Evolutionary conservation across 1,140 invertebrate genomes (phyloP).

Genomic region (Psilanteris sp.): DNA sequence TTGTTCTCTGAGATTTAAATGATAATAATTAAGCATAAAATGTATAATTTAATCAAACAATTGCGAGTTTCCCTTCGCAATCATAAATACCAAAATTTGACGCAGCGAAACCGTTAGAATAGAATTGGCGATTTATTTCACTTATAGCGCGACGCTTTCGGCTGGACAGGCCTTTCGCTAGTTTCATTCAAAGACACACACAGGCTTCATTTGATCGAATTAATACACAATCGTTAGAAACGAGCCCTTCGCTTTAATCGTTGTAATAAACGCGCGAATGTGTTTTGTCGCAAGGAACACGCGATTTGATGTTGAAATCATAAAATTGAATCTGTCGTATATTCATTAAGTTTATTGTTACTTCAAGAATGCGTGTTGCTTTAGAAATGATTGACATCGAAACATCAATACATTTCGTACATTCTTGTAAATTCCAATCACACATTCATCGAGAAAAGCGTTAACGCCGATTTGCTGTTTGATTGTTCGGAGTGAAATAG

Average conservation of each 20-base stretch:
- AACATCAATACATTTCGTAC: neutral
- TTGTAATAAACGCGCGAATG: slow-evolving; percentile 2
- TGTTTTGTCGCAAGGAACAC: neutral
- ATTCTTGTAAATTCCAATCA: neutral
- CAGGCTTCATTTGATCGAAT: slow-evolving; percentile 16
- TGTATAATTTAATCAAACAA: no score
- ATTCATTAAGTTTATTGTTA: slow-evolving; percentile 3
- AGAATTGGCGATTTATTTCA: no score
- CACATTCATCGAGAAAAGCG: neutral
- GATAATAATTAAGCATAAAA: no score
- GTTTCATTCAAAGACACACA: slow-evolving; percentile 17
- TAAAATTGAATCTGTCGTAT: neutral
- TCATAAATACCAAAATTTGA: no score
- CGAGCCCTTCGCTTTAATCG: slow-evolving; percentile 22
- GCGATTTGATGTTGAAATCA: slow-evolving; percentile 11
- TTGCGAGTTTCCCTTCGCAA: no score
- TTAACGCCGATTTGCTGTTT: neutral
- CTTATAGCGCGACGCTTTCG: neutral
- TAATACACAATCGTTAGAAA: slow-evolving; percentile 5
- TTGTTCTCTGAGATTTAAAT: no score
- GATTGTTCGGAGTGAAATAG: no score
- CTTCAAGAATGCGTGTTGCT: neutral
- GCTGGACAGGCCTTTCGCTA: slow-evolving; percentile 3
- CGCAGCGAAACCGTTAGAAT: no score
- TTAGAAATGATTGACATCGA: slow-evolving; percentile 1